Evolutionary conservation across 2,797 vertebrate species (phyloP), one percentile per base, ranked within the genome.

Genomic region (Poeciliopsis infans): DNA sequence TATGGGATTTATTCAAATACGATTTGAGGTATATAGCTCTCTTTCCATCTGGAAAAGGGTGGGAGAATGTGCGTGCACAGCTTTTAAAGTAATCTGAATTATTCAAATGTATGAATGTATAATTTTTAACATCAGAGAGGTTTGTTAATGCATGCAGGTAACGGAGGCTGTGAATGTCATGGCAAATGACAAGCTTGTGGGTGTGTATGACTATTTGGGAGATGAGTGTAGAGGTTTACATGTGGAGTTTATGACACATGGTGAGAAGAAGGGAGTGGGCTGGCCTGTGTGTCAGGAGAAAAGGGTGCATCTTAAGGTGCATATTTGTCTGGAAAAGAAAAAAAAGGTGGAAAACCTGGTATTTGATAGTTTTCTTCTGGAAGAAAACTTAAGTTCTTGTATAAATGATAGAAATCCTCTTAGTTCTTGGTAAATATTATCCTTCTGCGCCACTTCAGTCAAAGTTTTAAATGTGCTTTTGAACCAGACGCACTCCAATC

Each of bases 81-180:
- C 91, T 92, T 94, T 95, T 93, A 91, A 92, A 94, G 91, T 93
- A 83, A 92, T 93, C 87, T 91, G 91, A 95, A 94, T 94, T 93
- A 95, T 94, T 93, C 86, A 94, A 93, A 93, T 93, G 84, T 90
- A 79, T 88, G 91, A 90, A 92, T 93, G 86, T 90, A 91, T 94
- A 92, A 94, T 92, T 94, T 86, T 92, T 83, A 92, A 92, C 88
- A 91, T 90, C 87, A 93, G 84, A 91, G 88, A 69, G 84, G 85
- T 84, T 89, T 73, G 84, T 92, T 93, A 94, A 94, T 92, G 79
- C 88, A 90, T 91, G 88, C 90, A 93, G 91, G 93, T 90, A 89
- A 94, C 89, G 89, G 90, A 91, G 85, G 86, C 85, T 86, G 72
- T 77, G 85, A 73, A 86, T 93, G 91, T 92, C 91, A 90, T 72